Evolutionary conservation across 2,113 vertebrate genomes (phyloP), one percentile per base, ranked within the genome.

Genomic region (Clarias magur): DNA sequence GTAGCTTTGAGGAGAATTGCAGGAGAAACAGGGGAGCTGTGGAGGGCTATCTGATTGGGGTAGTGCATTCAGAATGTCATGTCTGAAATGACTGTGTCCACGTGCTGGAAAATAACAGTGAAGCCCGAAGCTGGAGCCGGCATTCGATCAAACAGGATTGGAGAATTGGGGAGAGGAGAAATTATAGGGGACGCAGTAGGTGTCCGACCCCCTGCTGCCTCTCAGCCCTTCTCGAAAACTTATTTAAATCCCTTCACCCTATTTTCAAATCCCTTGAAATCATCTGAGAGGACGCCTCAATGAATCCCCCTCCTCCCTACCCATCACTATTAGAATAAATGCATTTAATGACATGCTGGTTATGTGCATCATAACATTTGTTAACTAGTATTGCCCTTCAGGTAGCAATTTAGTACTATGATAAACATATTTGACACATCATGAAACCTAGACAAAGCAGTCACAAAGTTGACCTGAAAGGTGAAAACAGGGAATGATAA

Each of bases 171-270:
- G 68, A 86, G 87, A 57, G 88, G 86, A 72, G 81, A 90, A 85
- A 90, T 87, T 88, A 88, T 53, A 83, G 89, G 83, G 86, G 82
- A 85, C 79, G 73, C 85, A 85, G 65, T 60, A 9, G 67, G 85
- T 85, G 53, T 76, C 84, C 60, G 79, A 78, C 85, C 60, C 88
- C 88, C 83, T 54, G 73, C 80, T 63, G 85, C 86, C 85, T 87
- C 73, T 30, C 72, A 34, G 83, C 80, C 85, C 54, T 85, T 80
- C 38, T 81, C 62, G 59, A 68, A 86, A 90, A 90, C 73, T 80
- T 62, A 90, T 90, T 89, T 90, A 79, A 88, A 88, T 88, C 86
- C n/a, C 67, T 30, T 72, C 72, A 79, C 65, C 53, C 21, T 67
- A 59, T 75, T 48, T 63, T 34, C 25, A 60, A 70, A 72, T 90